Evolutionary conservation across 2,113 vertebrate species (phyloP).

Genomic region (Cryptotis parvus): DNA sequence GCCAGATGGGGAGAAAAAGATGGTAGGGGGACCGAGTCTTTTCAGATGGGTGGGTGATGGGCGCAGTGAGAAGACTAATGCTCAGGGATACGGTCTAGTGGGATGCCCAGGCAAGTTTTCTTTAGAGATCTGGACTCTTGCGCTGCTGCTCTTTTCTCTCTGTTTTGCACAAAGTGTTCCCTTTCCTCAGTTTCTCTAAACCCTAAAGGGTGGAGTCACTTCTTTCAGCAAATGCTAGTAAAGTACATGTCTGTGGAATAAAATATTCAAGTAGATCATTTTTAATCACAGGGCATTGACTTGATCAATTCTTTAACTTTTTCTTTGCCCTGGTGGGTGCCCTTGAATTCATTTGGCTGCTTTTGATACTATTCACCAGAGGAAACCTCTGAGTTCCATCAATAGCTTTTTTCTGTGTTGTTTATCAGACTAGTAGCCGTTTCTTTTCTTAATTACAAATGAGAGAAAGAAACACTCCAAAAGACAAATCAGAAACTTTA

Average conservation of each 20-base stretch:
- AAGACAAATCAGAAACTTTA: constrained; percentile 64
- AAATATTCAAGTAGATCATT: constrained; percentile 38
- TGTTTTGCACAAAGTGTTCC: background rate
- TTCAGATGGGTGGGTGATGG: background rate
- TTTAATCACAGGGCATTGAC: background rate
- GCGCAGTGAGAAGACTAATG: background rate
- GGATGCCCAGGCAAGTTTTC: background rate
- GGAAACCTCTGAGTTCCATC: constrained; percentile 14
- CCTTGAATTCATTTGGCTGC: background rate
- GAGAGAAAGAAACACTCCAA: constrained; percentile 55
- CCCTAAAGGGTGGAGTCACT: background rate
- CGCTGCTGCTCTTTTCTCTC: background rate
- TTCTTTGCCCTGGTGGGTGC: background rate
- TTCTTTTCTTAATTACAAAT: constrained; percentile 69
- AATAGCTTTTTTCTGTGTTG: constrained; percentile 14
- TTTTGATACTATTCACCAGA: background rate
- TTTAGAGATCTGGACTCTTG: background rate
- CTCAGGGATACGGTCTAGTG: constrained; percentile 30
- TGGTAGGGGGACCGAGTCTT: background rate
- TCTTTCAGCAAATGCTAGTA: constrained; percentile 15
- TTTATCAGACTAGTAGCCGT: constrained; percentile 17
- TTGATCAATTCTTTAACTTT: constrained; percentile 16
- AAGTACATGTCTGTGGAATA: constrained; percentile 6
- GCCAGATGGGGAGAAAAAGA: background rate
- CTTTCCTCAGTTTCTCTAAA: background rate